phyloP scores from a whole-genome alignment of 1,140 invertebrate species.

The Bombus affinis region DNA sequence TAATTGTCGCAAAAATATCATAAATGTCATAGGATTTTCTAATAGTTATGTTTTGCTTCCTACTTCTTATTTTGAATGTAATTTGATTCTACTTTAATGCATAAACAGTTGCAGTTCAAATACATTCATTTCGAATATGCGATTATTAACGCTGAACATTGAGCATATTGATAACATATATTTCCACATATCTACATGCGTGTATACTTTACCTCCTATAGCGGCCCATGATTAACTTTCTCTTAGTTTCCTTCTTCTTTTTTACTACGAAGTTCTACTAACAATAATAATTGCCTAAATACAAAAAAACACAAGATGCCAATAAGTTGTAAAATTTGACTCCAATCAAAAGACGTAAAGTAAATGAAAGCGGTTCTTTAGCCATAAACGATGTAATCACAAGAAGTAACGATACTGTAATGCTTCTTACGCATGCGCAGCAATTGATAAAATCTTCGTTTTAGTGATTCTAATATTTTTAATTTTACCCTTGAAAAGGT shows the following conservation, averaged over 20 bases:
- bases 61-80: not conserved
- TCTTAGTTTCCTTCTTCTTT: not conserved
- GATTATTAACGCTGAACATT: not conserved
- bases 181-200: conserved; percentile 1
- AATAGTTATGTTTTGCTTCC: not conserved
- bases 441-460: not conserved
- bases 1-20: not conserved
- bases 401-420: not conserved
- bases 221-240: conserved; percentile 65
- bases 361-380: conserved; percentile 44
- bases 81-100: not conserved
- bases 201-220: conserved; percentile 67
- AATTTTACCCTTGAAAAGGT: not conserved
- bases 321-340: conserved; percentile 12
- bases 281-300: not conserved
- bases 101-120: not conserved
- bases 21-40: not conserved
- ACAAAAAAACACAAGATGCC: not conserved
- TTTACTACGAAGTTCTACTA: not conserved
- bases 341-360: conserved; percentile 47
- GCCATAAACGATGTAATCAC: conserved; percentile 19
- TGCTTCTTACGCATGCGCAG: conserved; percentile 18
- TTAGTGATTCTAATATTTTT: not conserved
- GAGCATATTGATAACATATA: conserved; percentile 31
- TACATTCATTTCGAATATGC: not conserved